Evolutionary conservation across 2,888 invertebrate genomes (phyloP).

Genomic region (Muschampia plurimacula): DNA sequence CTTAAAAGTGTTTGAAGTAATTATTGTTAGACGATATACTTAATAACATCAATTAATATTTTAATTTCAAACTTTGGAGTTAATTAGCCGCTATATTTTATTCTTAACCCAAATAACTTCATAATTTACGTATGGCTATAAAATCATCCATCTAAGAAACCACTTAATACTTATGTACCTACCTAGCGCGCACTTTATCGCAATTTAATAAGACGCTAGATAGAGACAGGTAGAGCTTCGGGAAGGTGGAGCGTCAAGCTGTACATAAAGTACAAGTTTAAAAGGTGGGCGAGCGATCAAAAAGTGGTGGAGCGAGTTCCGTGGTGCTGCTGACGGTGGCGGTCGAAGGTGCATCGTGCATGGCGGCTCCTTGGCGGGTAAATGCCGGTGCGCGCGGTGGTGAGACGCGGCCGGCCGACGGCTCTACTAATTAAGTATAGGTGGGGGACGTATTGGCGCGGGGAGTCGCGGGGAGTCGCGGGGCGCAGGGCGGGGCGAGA

Average conservation of each 20-base stretch:
- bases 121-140: background rate
- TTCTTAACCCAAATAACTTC: background rate
- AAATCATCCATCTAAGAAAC: slow-evolving; percentile 8
- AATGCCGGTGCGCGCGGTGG: slow-evolving; percentile 49
- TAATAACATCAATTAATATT: background rate
- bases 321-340: background rate
- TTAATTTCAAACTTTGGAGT: background rate
- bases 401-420: slow-evolving; percentile 54
- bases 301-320: slow-evolving; percentile 12
- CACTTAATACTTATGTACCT: slow-evolving; percentile 9
- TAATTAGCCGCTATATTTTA: background rate
- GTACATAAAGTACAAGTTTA: slow-evolving; percentile 63
- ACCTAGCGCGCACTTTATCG: slow-evolving; percentile 19
- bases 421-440: slow-evolving; percentile 79
- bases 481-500: slow-evolving; percentile 56
- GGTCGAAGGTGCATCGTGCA: slow-evolving; percentile 38
- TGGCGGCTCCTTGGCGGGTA: slow-evolving; percentile 51
- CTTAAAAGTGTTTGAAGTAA: background rate
- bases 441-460: slow-evolving; percentile 54
- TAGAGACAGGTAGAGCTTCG: slow-evolving; percentile 70
- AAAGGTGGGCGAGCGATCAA: slow-evolving; percentile 40
- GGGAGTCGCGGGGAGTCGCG: slow-evolving; percentile 52
- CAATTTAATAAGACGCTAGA: slow-evolving; percentile 52
- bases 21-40: background rate
- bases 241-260: slow-evolving; percentile 71